Conservation (phyloP, 2,113 vertebrate species). For the Trichomycterus rosablanca region DNA sequence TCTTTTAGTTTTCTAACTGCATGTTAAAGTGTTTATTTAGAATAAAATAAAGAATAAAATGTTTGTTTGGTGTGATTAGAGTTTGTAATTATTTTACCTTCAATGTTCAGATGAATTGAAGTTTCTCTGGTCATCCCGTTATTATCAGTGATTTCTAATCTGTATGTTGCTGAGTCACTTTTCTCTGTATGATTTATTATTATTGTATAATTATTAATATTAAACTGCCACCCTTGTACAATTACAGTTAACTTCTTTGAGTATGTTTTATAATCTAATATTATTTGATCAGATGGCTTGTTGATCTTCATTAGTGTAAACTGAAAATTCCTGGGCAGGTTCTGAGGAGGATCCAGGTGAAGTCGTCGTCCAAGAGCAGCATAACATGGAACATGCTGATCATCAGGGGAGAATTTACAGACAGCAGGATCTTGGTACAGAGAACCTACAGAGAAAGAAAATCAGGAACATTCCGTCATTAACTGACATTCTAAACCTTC, state of each 20-base stretch:
- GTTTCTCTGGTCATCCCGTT: rapidly evolving
- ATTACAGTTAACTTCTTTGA: not conserved
- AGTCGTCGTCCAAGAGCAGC: conserved; percentile 13
- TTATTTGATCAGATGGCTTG: not conserved
- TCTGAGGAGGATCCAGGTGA: not conserved
- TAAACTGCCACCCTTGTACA: not conserved
- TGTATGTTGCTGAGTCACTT: conserved; percentile 16
- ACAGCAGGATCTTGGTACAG: not conserved
- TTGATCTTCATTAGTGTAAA: not conserved
- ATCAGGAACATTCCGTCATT: no score
- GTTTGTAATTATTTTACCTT: conserved; percentile 24
- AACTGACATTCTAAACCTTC: no score
- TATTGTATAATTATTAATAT: not conserved
- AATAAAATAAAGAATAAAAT: not conserved
- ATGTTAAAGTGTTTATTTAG: not conserved
- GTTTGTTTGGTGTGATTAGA: not conserved
- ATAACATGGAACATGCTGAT: conserved; percentile 13
- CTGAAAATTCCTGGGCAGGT: no score
- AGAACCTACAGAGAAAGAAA: not conserved
- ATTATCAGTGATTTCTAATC: rapidly evolving
- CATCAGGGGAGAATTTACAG: not conserved
- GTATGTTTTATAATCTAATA: not conserved
- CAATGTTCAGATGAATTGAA: conserved; percentile 8
- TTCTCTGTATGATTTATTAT: conserved; percentile 13
- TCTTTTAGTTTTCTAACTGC: not conserved